Evolutionary conservation across 2,113 vertebrate species (phyloP), one percentile per base, ranked within the genome.

Genomic region (Thermophis baileyi): DNA sequence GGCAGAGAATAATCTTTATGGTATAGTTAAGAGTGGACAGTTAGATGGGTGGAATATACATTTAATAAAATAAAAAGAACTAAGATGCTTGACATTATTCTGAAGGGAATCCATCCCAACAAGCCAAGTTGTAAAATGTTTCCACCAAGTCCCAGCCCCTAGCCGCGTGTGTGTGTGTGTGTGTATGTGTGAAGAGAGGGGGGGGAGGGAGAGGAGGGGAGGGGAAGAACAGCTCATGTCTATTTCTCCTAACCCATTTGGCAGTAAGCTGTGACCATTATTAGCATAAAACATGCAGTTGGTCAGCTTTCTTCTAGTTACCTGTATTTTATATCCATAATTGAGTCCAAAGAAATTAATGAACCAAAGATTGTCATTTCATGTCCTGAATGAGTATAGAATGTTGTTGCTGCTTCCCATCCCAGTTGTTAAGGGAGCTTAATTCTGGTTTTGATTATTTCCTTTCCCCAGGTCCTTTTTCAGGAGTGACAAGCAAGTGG

Each of bases 401-500:
- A 40, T 22, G 40, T 16, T 89, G 27, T n/a, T 92, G 63, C 20
- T 6, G 30, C 20, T 85, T 89, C 16, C 35, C 9, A 46, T 6
- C 18, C 4, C 40, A 35, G 22, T 63, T 60, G 44, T 49, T 89
- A 85, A 40, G 44, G 22, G 46, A 60, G 30, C 8, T 55, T 93
- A 51, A 51, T 51, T 90, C 46, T 87, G 40, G 14, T 47, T 35
- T 54, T 93, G 88, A 85, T 27, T 14, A 30, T 35, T 85, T 22
- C 54, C 46, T 40, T 40, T 93, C 5, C 49, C 53, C 97, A 99
- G 99, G 47, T 99, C 99, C 57, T 99, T 99, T 97, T 98, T 99
- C 95, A 98, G 99, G 96, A 99, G 99, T 81, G 99, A 99, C 97
- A 99, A 99, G 96, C 98, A 98, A 0, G 97, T 99, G 11, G 99